These are phyloP conservation scores for Pteria penguin DNA, from an alignment of 2,888 invertebrate species.

Conservation along the genomic window DNA sequence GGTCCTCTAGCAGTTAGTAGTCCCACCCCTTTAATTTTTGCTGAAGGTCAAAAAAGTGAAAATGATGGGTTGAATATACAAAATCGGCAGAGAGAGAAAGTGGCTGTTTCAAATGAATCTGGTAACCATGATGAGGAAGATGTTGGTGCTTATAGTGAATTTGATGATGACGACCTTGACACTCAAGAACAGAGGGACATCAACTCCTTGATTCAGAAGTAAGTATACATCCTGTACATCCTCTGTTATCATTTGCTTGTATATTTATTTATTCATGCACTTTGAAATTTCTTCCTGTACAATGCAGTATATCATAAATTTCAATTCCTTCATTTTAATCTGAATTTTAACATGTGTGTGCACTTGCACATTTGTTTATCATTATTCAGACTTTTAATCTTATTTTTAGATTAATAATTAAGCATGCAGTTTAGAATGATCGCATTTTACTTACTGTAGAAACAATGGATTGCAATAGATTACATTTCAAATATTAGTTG, in stretches of 20 bases:
- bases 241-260: not conserved
- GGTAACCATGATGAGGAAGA: slow-evolving; percentile 45
- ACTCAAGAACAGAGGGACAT: slow-evolving; percentile 71
- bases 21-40: slow-evolving; percentile 12
- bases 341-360: not conserved
- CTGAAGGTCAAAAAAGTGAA: not conserved
- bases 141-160: slow-evolving; percentile 42
- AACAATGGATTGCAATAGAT: no score
- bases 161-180: slow-evolving; percentile 51
- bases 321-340: not conserved
- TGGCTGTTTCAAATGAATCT: slow-evolving; percentile 30
- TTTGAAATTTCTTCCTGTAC: slow-evolving; percentile 5
- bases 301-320: not conserved
- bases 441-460: no score
- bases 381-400: no score
- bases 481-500: no score
- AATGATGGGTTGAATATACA: slow-evolving; percentile 2
- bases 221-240: slow-evolving; percentile 39
- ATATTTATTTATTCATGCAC: not conserved
- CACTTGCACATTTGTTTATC: not conserved
- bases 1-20: slow-evolving; percentile 35
- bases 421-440: not conserved
- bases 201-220: slow-evolving; percentile 71
- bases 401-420: not conserved
- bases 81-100: not conserved